Evolutionary conservation across 2,797 vertebrate genomes (phyloP).

Genomic region (Diglossa cyanea): DNA sequence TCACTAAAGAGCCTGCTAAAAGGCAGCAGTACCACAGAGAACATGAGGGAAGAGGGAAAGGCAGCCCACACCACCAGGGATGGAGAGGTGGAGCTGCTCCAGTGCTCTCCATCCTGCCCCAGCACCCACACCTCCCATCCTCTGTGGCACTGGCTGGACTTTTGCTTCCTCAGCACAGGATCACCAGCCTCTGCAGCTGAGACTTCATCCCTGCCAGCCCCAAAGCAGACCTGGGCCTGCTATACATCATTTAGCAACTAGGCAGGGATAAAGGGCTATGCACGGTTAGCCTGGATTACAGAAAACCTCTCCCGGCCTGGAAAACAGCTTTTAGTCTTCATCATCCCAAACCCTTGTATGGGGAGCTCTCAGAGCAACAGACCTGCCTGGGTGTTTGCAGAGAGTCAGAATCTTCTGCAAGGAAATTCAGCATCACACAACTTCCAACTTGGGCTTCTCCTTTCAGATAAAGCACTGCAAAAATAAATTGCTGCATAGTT

Average conservation of each 20-base stretch:
- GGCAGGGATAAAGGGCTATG: slow-evolving; percentile 18
- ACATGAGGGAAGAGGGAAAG: neutral
- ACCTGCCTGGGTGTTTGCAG: neutral
- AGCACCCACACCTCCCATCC: neutral
- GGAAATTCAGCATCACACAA: neutral
- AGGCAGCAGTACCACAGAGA: neutral
- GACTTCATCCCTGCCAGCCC: neutral
- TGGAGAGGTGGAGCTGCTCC: neutral
- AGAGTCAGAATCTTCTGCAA: neutral
- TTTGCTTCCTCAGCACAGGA: neutral
- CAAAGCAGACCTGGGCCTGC: neutral
- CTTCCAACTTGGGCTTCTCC: neutral
- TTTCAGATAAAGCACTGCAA: neutral
- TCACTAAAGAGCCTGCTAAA: neutral
- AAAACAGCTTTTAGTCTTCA: slow-evolving; percentile 28
- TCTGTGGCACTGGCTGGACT: neutral
- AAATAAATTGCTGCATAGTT: neutral
- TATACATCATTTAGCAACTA: neutral
- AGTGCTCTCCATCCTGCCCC: neutral
- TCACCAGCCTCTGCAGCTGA: neutral
- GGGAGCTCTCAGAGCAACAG: neutral
- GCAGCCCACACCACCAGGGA: neutral
- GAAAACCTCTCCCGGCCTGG: neutral
- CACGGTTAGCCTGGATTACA: neutral
- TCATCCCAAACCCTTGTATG: neutral